Conservation (phyloP, 2,888 invertebrate species). For the Lepeophtheirus nordmannii region DNA sequence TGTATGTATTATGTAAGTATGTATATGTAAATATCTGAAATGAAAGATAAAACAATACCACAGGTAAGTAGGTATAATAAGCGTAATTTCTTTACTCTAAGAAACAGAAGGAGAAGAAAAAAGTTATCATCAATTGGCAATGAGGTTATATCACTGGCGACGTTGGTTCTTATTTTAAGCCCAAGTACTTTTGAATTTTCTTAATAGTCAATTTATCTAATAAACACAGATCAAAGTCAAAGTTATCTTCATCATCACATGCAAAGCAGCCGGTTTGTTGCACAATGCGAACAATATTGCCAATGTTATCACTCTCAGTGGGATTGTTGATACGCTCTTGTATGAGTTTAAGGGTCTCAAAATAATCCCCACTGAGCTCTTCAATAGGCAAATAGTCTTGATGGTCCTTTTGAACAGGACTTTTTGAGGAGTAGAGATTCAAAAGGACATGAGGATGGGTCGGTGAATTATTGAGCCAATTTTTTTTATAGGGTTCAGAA, state of each 20-base stretch:
- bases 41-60: too few species aligned
- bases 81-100: too few species aligned
- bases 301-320: conserved; percentile 9
- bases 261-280: conserved; percentile 18
- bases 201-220: conserved; percentile 16
- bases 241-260: not conserved
- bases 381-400: conserved; percentile 1
- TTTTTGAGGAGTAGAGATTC: not conserved
- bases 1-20: too few species aligned
- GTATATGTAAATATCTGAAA: too few species aligned
- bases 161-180: not conserved
- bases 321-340: conserved; percentile 18
- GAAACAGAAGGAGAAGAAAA: too few species aligned
- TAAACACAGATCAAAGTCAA: conserved; percentile 19
- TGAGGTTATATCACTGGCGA: too few species aligned
- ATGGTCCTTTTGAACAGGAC: conserved; percentile 18
- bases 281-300: not conserved
- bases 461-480: not conserved
- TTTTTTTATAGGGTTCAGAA: not conserved
- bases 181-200: conserved; percentile 14
- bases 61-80: too few species aligned
- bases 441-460: not conserved
- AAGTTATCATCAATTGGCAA: too few species aligned
- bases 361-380: conserved; percentile 12
- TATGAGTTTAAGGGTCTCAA: conserved; percentile 2